Evolutionary conservation across 2,888 invertebrate species (phyloP).

Genomic region (Eristalis pertinax): DNA sequence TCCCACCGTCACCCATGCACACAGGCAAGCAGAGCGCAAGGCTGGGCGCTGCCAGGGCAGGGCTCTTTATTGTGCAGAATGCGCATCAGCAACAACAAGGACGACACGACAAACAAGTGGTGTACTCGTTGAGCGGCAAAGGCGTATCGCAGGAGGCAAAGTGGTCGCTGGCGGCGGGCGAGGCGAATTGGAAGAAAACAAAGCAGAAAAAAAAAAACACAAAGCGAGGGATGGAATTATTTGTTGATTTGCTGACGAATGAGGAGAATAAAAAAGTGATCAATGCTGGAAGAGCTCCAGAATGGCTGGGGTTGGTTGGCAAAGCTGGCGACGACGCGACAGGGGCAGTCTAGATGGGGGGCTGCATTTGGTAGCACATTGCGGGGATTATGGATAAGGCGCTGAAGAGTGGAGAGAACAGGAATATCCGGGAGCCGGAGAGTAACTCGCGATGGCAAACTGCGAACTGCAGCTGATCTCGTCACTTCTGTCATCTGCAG

Average conservation of each 20-base stretch:
- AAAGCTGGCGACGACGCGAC: background rate
- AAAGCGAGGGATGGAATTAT: constrained; percentile 44
- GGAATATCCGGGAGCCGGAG: too few relatives aligned
- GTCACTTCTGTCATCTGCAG: too few relatives aligned
- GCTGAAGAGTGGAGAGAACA: background rate
- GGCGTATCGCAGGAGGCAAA: background rate
- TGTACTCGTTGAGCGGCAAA: background rate
- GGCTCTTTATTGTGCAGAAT: constrained; percentile 42
- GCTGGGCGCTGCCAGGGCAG: background rate
- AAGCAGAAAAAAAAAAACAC: constrained; percentile 21
- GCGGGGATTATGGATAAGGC: background rate
- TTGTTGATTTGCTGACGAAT: constrained; percentile 29
- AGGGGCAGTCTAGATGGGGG: background rate
- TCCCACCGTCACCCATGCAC: background rate
- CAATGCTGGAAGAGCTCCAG: constrained; percentile 24
- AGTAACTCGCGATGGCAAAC: too few relatives aligned
- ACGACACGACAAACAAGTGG: constrained; percentile 22
- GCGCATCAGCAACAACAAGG: constrained; percentile 35
- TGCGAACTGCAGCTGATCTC: too few relatives aligned
- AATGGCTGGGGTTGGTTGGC: background rate
- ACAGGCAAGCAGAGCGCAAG: background rate
- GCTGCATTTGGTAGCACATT: constrained; percentile 17
- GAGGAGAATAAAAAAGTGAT: constrained; percentile 55
- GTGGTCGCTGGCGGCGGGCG: background rate
- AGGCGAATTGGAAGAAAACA: constrained; percentile 30